These are phyloP conservation scores for Anodontia alba DNA, from an alignment of 2,888 invertebrate species.

Conservation along the genomic window DNA sequence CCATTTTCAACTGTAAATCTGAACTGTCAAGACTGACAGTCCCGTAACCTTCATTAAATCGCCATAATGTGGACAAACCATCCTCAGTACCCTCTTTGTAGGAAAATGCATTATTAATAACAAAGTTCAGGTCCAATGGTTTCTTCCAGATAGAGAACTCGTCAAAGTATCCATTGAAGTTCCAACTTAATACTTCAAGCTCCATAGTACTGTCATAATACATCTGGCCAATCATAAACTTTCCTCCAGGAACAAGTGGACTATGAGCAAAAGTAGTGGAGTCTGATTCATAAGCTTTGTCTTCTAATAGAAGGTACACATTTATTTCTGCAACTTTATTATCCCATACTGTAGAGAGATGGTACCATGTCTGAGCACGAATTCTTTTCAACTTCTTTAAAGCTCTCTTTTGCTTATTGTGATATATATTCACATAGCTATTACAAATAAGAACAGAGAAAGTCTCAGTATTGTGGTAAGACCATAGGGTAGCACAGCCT, in stretches of 20 bases:
- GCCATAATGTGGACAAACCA: conserved; percentile 63
- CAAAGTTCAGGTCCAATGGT: conserved; percentile 44
- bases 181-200: conserved; percentile 48
- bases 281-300: conserved; percentile 24
- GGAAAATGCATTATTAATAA: conserved; percentile 56
- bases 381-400: conserved; percentile 48
- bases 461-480: conserved; percentile 49
- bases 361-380: conserved; percentile 65
- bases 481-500: conserved; percentile 67
- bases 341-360: conserved; percentile 67
- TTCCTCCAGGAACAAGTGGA: conserved; percentile 66
- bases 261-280: not conserved
- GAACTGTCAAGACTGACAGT: conserved; percentile 45
- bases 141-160: conserved; percentile 72
- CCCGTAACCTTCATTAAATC: conserved; percentile 64
- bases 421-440: conserved; percentile 38
- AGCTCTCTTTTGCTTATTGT: conserved; percentile 24
- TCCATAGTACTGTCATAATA: conserved; percentile 35
- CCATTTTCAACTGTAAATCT: conserved; percentile 18
- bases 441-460: conserved; percentile 60
- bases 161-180: conserved; percentile 67
- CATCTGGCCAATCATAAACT: conserved; percentile 68
- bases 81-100: conserved; percentile 27
- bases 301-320: conserved; percentile 53
- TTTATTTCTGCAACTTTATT: conserved; percentile 25